Percentiles rank a stretch among this genome's conserved stretches.
Conservation (phyloP, 2,797 vertebrate genomes). For the Pantherophis vulpinus region DNA sequence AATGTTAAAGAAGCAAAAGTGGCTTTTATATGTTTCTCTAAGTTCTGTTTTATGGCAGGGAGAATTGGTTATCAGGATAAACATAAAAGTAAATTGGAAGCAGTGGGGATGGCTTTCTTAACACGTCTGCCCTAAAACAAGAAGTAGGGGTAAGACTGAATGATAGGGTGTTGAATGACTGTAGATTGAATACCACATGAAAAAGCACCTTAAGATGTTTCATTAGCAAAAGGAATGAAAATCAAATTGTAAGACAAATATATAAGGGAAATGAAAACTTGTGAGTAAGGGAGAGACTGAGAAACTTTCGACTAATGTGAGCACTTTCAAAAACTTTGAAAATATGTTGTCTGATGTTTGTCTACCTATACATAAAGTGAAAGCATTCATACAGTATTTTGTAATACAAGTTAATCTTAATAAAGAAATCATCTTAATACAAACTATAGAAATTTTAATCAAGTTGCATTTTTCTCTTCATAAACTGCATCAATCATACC, state of each 20-base stretch:
- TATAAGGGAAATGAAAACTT: background rate
- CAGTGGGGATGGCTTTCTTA: background rate
- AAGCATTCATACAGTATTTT: background rate
- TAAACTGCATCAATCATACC: background rate
- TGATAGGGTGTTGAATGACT: background rate
- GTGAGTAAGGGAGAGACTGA: background rate
- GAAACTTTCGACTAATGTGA: background rate
- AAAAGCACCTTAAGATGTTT: background rate
- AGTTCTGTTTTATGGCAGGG: background rate
- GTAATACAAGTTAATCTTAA: background rate
- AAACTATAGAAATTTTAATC: background rate
- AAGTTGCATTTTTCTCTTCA: background rate
- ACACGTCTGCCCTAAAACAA: background rate
- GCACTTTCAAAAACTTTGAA: background rate
- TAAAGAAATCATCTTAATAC: background rate
- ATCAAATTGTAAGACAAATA: background rate
- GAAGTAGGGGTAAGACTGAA: background rate
- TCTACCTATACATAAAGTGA: background rate
- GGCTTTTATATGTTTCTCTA: background rate
- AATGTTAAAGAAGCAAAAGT: background rate
- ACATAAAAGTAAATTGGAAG: background rate
- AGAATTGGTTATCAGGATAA: background rate
- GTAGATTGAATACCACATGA: background rate
- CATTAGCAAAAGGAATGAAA: background rate
- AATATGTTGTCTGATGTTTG: background rate